phyloP scores from a whole-genome alignment of 2,888 invertebrate genomes.

The Geotrupes spiniger region DNA sequence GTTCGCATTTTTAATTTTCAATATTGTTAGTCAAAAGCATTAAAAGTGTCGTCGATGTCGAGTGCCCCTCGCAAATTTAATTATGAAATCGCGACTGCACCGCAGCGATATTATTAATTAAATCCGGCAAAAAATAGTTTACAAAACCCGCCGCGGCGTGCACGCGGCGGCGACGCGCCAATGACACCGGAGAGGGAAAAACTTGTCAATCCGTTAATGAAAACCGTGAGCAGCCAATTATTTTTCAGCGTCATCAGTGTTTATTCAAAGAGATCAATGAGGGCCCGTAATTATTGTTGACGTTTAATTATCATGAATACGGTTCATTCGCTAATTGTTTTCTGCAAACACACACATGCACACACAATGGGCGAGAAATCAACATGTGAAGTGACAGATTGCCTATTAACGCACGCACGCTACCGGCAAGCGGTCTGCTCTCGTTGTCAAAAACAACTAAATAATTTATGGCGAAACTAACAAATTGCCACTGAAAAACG shows the following conservation, averaged over 20 bases:
- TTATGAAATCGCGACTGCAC: too few species aligned
- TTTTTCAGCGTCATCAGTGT: too few species aligned
- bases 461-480: slow-evolving; percentile 20
- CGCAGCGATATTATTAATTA: too few species aligned
- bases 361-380: slow-evolving; percentile 24
- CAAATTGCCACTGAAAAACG: slow-evolving; percentile 23
- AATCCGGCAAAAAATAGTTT: slow-evolving; percentile 20
- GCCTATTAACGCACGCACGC: slow-evolving; percentile 14
- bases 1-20: too few species aligned
- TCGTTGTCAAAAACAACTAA: slow-evolving; percentile 23
- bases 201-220: too few species aligned
- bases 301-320: slow-evolving; percentile 28
- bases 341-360: slow-evolving; percentile 22
- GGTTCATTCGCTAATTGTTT: slow-evolving; percentile 28
- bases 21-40: too few species aligned
- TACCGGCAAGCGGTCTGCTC: slow-evolving; percentile 3
- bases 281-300: slow-evolving; percentile 27
- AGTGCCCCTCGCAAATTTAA: too few species aligned
- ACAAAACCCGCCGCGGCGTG: slow-evolving; percentile 3
- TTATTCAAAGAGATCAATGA: slow-evolving; percentile 9
- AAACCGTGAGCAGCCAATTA: too few species aligned
- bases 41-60: too few species aligned
- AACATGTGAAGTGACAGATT: slow-evolving; percentile 26
- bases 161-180: not conserved
- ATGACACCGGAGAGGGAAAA: slow-evolving; percentile 5